Evolutionary conservation across 2,113 vertebrate genomes (phyloP), one percentile per base, ranked within the genome.

Genomic region (Syrmaticus mikado): DNA sequence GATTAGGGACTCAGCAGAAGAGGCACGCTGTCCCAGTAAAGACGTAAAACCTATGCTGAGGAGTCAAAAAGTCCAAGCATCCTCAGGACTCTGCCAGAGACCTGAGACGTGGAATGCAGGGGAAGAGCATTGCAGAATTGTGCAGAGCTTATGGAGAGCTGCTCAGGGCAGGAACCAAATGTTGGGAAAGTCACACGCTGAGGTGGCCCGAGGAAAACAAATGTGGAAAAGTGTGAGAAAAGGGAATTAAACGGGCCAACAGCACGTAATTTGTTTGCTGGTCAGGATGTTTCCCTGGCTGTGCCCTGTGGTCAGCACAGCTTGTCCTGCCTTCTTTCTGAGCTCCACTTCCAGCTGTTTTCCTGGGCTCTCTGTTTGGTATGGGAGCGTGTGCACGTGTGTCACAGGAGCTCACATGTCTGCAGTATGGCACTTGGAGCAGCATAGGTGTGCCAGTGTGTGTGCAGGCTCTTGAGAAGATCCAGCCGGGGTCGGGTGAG

Each of bases 401-500:
- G 34, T 73, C 11, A 50, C 14, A 55, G 53, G 1, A 1, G 46
- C 17, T 52, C 13, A 2, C 3, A 6, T 19, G 43, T 21, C 43
- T 38, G 19, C 19, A 10, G 13, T 32, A 40, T 17, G 27, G 65
- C 24, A 22, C 24, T 13, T 20, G 21, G 25, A 40, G 25, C 0
- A 0, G 13, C 2, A n/a, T 11, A 34, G 19, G 17, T 41, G 13
- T 61, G 34, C 65, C 30, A 40, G 7, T 0, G 3, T 34, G 20
- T 4, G 21, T 30, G 27, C 1, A 1, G 36, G 21, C 24, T 28
- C 61, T 50, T 9, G 3, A 55, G 66, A 21, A 0, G 1, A 25
- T 43, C 27, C 67, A 43, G 21, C 8, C 1, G 1, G 41, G 24
- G 16, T 41, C 0, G 0, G 27, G 32, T 0, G 0, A 32, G 20